A percentile compares a stretch with the other conserved stretches of the same genome.
phyloP scores from a whole-genome alignment of 2,888 invertebrate genomes.

The Phaedon cochleariae region DNA sequence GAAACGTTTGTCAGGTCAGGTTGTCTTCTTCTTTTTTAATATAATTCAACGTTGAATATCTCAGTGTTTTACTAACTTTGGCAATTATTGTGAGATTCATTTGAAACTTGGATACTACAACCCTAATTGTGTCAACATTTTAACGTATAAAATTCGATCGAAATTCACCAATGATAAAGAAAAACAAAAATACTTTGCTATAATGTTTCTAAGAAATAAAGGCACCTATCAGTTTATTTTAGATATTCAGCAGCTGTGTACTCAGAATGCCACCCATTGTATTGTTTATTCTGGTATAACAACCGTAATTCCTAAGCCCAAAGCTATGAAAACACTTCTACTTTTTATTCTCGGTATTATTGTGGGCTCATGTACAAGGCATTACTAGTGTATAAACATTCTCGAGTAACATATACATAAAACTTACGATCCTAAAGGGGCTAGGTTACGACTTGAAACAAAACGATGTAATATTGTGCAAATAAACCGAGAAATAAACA shows the following conservation, averaged over 20 bases:
- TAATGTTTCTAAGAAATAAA: no score
- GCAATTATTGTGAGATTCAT: no score
- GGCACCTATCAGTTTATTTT: no score
- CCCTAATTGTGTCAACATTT: no score
- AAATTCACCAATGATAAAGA: no score
- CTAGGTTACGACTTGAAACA: constrained; percentile 2
- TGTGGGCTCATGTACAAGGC: constrained; percentile 1
- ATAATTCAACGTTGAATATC: no score
- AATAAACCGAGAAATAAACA: background rate
- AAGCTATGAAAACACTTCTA: background rate
- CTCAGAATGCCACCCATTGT: background rate
- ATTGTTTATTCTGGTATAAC: background rate
- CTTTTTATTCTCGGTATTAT: background rate
- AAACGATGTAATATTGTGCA: constrained; percentile 1
- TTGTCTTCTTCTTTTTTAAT: no score
- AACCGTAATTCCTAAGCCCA: background rate
- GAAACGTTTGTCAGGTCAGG: no score
- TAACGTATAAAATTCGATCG: no score
- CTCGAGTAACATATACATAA: constrained; percentile 1
- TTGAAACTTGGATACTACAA: no score
- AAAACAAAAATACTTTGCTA: no score
- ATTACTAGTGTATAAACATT: constrained; percentile 2
- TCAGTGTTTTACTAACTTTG: no score
- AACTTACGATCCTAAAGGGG: constrained; percentile 1
- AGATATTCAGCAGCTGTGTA: background rate